Evolutionary conservation across 1,140 invertebrate species (phyloP), one percentile per base, ranked within the genome.

Genomic region (Ridgeia piscesae): DNA sequence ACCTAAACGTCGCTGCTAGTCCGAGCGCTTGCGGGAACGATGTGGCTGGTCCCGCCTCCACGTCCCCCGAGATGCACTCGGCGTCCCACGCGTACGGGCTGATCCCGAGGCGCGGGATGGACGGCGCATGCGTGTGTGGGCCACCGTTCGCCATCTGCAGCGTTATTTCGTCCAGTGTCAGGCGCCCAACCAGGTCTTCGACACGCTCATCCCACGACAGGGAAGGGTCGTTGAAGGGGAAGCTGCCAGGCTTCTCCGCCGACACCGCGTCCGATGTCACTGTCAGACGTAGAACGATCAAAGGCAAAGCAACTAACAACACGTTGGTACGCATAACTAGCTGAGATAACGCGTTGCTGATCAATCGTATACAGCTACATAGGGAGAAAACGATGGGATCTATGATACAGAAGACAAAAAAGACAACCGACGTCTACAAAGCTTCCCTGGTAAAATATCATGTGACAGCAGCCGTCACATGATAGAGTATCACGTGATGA

Each of bases 21-120:
- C 95, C 95, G 34, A 96, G 93, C 1, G 95, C 93, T 89, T 95
- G 94, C 35, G 95, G 95, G 93, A 95, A 96, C 17, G 94, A 94
- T 9, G 95, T 95, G 33, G 95, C 94, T 35, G 94, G 94, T 92
- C 94, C 95, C 31, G 94, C 94, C 27, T 92, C 33, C 6, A 93
- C 94, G 50, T 94, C 94, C 93, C 94, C 89, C 31, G 92, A 77
- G 17, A 95, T 92, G 93, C 95, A 96, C 92, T 96, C 95, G 0
- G 94, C 95, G 77, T 94, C 93, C 95, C 95, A 96, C 31, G 93
- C 93, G 92, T 95, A 95, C 11, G 94, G 95, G 6, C 93, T 93
- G 31, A 96, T 95, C 33, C 94, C 94, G 4, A 96, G 93, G 34
- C 95, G 93, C 1, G 92, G 91, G 89, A 96, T 95, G 0, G 94